Percentiles rank a stretch among this genome's conserved stretches.
phyloP scores from a whole-genome alignment of 1,140 invertebrate genomes.

The Diuraphis noxia region DNA sequence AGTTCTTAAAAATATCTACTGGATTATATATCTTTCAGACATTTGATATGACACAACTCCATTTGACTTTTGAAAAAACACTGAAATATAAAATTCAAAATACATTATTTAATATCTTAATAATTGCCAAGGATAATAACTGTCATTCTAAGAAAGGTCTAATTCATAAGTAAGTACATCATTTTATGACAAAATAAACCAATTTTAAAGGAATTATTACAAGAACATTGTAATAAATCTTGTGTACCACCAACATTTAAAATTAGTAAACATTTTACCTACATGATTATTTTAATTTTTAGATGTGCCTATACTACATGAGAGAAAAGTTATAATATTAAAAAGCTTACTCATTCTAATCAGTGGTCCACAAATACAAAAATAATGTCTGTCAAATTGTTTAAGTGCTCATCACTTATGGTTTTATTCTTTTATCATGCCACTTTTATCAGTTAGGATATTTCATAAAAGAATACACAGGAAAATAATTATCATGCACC shows the following conservation, averaged over 20 bases:
- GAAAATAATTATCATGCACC: background rate
- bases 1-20: background rate
- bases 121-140: background rate
- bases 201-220: background rate
- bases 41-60: background rate
- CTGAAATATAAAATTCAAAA: background rate
- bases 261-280: background rate
- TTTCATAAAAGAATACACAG: background rate
- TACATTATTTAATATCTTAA: background rate
- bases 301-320: background rate
- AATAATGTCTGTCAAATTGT: background rate
- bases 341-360: background rate
- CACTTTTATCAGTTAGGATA: background rate
- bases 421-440: background rate
- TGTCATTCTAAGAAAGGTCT: background rate
- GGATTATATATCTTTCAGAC: background rate
- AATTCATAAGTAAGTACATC: background rate
- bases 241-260: background rate
- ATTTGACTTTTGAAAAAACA: background rate
- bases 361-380: background rate
- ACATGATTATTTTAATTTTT: background rate
- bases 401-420: background rate
- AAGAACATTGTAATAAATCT: background rate
- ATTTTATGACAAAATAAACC: background rate
- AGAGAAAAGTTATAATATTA: background rate